These are phyloP conservation scores for Selene dorsalis DNA, from an alignment of 2,797 vertebrate genomes.

Conservation along the genomic window DNA sequence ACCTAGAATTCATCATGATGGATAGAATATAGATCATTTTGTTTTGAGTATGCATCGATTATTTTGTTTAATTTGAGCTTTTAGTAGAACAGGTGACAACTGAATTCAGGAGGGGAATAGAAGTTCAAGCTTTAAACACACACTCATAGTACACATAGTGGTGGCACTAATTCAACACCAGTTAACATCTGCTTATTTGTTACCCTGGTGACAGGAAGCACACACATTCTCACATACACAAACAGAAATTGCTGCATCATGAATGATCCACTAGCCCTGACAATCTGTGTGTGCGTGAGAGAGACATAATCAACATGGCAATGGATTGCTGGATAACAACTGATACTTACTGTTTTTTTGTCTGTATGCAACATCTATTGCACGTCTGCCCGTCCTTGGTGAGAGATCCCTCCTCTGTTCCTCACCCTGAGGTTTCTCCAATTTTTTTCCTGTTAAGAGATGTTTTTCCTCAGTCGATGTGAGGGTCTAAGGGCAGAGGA, in stretches of 20 bases:
- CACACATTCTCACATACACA: neutral
- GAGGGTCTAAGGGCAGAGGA: too few relatives aligned
- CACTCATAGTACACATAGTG: neutral
- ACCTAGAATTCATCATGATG: too few relatives aligned
- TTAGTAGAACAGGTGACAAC: neutral
- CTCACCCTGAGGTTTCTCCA: too few relatives aligned
- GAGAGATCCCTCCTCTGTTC: too few relatives aligned
- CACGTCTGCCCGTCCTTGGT: too few relatives aligned
- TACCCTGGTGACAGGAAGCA: slow-evolving; percentile 23
- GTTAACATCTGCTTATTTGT: slow-evolving; percentile 46
- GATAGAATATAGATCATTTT: too few relatives aligned
- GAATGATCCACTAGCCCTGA: slow-evolving; percentile 30
- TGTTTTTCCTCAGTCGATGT: too few relatives aligned
- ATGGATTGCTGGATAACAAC: slow-evolving; percentile 29
- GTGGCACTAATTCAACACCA: slow-evolving; percentile 21
- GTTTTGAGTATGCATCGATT: neutral
- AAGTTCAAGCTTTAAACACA: neutral
- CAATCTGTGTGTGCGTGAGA: neutral
- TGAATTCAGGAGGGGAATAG: neutral
- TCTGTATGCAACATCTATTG: too few relatives aligned
- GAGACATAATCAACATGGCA: slow-evolving; percentile 26
- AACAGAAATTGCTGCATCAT: neutral
- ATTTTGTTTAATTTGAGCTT: slow-evolving; percentile 1
- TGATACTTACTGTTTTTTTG: too few relatives aligned
- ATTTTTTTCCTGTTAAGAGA: too few relatives aligned